Conservation (phyloP, 2,797 vertebrate genomes). For the Gambusia yucatana region DNA sequence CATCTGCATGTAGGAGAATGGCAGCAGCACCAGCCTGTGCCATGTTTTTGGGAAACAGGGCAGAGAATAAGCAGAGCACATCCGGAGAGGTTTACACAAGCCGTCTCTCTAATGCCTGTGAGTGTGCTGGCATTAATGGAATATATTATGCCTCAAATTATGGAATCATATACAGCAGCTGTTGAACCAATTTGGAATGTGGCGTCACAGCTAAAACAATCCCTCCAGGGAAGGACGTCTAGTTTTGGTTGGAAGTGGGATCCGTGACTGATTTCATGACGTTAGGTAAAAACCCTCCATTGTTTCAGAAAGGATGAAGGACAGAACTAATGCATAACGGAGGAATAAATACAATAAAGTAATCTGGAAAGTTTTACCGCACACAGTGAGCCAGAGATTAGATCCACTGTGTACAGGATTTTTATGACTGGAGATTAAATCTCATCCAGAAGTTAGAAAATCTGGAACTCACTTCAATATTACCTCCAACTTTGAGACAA, state of each 20-base stretch:
- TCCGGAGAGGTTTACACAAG: conserved; percentile 77
- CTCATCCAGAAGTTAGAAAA: conserved; percentile 45
- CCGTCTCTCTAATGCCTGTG: conserved; percentile 73
- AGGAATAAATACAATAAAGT: conserved; percentile 67
- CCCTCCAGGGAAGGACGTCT: conserved; percentile 60
- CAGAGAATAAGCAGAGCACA: conserved; percentile 78
- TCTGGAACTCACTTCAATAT: conserved; percentile 38
- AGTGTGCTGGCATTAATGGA: conserved; percentile 79
- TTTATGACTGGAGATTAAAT: conserved; percentile 60
- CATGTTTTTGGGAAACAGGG: conserved; percentile 73
- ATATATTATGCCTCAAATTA: conserved; percentile 83
- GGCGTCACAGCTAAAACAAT: conserved; percentile 68
- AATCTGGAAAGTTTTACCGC: conserved; percentile 50
- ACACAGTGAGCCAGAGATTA: conserved; percentile 45
- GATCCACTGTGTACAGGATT: conserved; percentile 59
- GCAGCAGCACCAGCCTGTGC: conserved; percentile 71
- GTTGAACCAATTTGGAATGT: conserved; percentile 79
- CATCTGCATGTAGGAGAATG: conserved; percentile 79
- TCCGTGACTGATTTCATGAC: conserved; percentile 52
- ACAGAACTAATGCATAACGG: conserved; percentile 47
- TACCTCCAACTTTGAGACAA: not conserved
- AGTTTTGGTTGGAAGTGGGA: conserved; percentile 56
- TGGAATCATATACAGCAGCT: conserved; percentile 83
- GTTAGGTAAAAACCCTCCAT: conserved; percentile 48
- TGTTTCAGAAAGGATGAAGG: conserved; percentile 52